Base-by-base conservation (phyloP, 30 jellyfish, hydroid and myxozoan genomes). In the Phacellophora camtschatica region DNA sequence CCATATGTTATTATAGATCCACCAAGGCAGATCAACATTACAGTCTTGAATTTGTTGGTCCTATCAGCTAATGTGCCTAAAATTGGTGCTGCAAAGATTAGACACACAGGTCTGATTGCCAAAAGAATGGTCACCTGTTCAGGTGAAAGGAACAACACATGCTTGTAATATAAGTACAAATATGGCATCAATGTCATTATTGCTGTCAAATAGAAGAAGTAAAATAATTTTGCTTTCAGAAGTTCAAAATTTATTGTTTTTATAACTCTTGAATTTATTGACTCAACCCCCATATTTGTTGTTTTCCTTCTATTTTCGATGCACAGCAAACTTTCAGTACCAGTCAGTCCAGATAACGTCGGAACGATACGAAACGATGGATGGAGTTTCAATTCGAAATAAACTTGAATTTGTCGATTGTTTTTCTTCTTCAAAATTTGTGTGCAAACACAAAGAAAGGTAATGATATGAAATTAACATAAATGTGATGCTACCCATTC, bases 61-160 rank as follows among this genome's bases (percentile, higher is more conserved):
- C 83, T 89, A 74, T 89, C 97, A 0, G 97, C 95, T 35, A 82
- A 28, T 32, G 92, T 71, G 41, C 97, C 97, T 36, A 82, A 88
- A 13, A 83, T 15, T 31, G 97, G 97, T 41, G 97, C 90, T 2
- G 87, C 95, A 63, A 89, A 19, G 49, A 89, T 42, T 16, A 89
- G 75, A 41, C 92, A 71, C 56, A 74, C 22, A 12, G 93, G 93
- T 32, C 97, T 54, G 16, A 69, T 81, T n/a, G 95, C 84, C 46
- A 89, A 37, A 49, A 89, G 57, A 13, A 83, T 27, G 3, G 84
- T 87, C 1, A 81, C 89, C 69, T 89, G 97, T 4, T 64, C 70
- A 29, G 97, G 97, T 11, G 97, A 82, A 53, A 89, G 68, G 66
- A 82, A 77, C 59, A 89, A 63, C 2, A 93, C 90, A 74, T 89